phyloP scores from a whole-genome alignment of 92 coral and sea anemone genomes.

The Desmophyllum pertusum region DNA sequence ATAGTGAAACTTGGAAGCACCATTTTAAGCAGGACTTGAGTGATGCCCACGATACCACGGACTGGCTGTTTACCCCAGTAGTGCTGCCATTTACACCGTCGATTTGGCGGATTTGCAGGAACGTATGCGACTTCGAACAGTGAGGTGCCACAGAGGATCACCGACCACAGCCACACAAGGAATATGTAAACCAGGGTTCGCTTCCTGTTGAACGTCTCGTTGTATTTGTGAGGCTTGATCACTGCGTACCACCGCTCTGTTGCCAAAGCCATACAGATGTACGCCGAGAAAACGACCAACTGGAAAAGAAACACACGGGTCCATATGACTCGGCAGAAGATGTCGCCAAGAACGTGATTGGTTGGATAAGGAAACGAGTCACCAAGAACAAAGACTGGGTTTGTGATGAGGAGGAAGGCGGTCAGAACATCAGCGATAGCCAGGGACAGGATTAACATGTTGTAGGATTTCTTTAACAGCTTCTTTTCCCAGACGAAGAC shows the following conservation, averaged over 20 bases:
- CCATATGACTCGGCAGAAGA: conserved; percentile 77
- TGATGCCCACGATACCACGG: conserved; percentile 18
- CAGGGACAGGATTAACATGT: conserved; percentile 21
- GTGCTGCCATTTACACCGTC: conserved; percentile 22
- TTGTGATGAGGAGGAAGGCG: conserved; percentile 3
- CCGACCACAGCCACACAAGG: conserved; percentile 62
- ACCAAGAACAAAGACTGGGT: conserved; percentile 16
- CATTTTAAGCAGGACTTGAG: conserved; percentile 31
- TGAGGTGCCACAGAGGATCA: not conserved
- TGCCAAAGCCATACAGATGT: conserved; percentile 76
- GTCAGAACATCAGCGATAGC: conserved; percentile 19
- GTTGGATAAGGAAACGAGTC: conserved; percentile 27
- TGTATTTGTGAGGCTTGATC: conserved; percentile 69
- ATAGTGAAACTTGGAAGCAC: conserved; percentile 26
- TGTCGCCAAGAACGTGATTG: conserved; percentile 41
- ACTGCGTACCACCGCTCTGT: conserved; percentile 90
- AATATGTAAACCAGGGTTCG: conserved; percentile 58
- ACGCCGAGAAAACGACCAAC: conserved; percentile 67
- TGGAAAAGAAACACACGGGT: conserved; percentile 71
- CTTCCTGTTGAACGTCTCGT: conserved; percentile 40
- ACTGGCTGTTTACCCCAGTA: not conserved
- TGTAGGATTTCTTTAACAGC: conserved; percentile 14
- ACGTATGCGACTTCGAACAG: conserved; percentile 22
- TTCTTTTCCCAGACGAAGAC: conserved; percentile 9
- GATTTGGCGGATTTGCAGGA: conserved; percentile 11